Evolutionary conservation across 2,113 vertebrate genomes (phyloP).

Genomic region (Centropristis striata): DNA sequence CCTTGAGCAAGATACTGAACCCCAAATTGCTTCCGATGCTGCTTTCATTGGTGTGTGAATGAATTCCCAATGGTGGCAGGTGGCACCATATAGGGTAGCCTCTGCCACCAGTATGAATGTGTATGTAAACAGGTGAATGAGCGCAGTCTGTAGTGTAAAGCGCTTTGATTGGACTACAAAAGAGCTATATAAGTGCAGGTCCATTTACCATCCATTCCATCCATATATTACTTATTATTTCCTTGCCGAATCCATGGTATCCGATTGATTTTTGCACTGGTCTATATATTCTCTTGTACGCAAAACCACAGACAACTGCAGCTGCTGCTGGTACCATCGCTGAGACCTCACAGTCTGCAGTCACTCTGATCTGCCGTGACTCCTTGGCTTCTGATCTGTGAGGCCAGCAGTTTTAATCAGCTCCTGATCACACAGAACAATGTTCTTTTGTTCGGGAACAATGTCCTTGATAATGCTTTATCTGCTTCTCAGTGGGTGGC

Average conservation of each 20-base stretch:
- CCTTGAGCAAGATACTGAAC: no score
- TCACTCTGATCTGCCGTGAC: background rate
- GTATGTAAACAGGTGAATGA: no score
- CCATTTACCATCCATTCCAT: no score
- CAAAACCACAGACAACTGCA: background rate
- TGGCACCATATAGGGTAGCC: no score
- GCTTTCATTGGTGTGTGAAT: no score
- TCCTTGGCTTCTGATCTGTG: conserved; percentile 14
- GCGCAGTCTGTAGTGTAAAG: no score
- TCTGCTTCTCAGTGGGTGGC: background rate
- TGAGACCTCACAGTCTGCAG: background rate
- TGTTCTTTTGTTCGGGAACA: conserved; percentile 25
- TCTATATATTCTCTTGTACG: background rate
- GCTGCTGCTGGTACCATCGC: background rate
- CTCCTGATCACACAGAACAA: conserved; percentile 16
- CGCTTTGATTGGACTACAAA: no score
- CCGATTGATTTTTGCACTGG: background rate
- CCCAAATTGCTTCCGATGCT: no score
- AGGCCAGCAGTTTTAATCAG: conserved; percentile 31
- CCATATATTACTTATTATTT: background rate
- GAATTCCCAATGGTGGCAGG: no score
- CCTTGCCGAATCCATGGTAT: background rate
- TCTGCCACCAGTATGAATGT: no score
- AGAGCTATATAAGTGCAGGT: no score
- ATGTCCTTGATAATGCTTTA: conserved; percentile 17